Percentiles rank a stretch among this genome's conserved stretches.
Evolutionary conservation across 2,797 vertebrate genomes (phyloP).

Genomic region (Pantherophis alleghaniensis): DNA sequence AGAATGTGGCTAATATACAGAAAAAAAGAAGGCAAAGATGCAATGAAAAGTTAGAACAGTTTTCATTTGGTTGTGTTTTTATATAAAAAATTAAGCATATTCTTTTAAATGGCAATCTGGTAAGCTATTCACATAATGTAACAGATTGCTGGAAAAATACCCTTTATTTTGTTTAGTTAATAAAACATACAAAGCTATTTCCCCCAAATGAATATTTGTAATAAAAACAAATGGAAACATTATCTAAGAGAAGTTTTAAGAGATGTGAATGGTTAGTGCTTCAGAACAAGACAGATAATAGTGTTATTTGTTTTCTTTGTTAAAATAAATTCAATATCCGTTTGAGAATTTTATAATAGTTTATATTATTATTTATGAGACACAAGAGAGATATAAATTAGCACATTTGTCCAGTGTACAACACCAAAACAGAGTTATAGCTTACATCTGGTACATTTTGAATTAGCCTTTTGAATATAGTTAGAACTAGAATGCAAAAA

Average conservation of each 20-base stretch:
- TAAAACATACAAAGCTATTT: slow-evolving; percentile 43
- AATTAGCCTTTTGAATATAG: slow-evolving; percentile 47
- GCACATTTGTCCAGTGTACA: slow-evolving; percentile 42
- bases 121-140: slow-evolving; percentile 49
- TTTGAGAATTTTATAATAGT: slow-evolving; percentile 59
- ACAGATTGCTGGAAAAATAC: slow-evolving; percentile 18
- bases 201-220: slow-evolving; percentile 49
- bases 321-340: slow-evolving; percentile 56
- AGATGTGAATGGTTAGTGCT: slow-evolving; percentile 41
- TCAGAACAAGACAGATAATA: background rate
- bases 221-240: slow-evolving; percentile 66
- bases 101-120: slow-evolving; percentile 17
- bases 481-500: slow-evolving; percentile 18
- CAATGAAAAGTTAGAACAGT: background rate
- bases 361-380: slow-evolving; percentile 68
- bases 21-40: background rate
- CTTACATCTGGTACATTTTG: slow-evolving; percentile 47
- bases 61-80: slow-evolving; percentile 38
- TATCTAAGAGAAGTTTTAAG: slow-evolving; percentile 46
- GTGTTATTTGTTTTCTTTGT: slow-evolving; percentile 62
- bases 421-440: slow-evolving; percentile 38
- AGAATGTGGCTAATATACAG: background rate
- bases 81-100: slow-evolving; percentile 21
- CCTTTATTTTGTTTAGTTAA: slow-evolving; percentile 56
- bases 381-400: slow-evolving; percentile 59